Evolutionary conservation across 92 coral and sea anemone genomes (phyloP), one percentile per base, ranked within the genome.

Genomic region (Blastomussa wellsi): DNA sequence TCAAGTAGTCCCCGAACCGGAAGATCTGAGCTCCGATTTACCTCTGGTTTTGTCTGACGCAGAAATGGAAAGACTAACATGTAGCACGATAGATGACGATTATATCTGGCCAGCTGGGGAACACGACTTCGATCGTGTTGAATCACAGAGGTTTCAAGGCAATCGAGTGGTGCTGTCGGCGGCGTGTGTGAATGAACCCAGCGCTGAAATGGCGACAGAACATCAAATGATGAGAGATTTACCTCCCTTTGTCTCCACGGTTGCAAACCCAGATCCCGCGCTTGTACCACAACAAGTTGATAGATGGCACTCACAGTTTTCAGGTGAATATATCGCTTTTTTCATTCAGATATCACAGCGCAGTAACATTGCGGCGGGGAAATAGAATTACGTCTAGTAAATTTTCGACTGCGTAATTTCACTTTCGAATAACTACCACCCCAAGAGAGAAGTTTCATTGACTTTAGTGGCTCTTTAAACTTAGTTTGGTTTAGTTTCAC

Each of bases 1-100:
- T 31, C 99, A 97, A 93, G 99, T 97, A 4, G 99, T 97, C 7
- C 99, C 99, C 0, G 98, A 97, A 29, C 97, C 97, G 32, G 98
- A 97, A 51, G 98, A 97, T 67, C 79, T 97, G 8, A 90, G 92
- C 6, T 91, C 99, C 15, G 97, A 95, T 60, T 88, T 94, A 24
- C 98, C 98, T 9, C 87, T 97, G 77, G 98, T 95, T 15, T 81
- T 97, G 39, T 93, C 97, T 69, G 99, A 97, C 83, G 99, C 97
- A 39, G 98, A 97, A 70, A 94, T 97, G 98, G 97, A 93, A 62
- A 90, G 96, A 7, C 85, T 97, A 28, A 97, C 97, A 8, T 89
- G 97, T 64, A 89, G 97, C 78, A 95, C 99, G 7, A 79, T 97
- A 52, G 94, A 89, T 36, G 94, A 95, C 72, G 99, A 97, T 74